These are phyloP conservation scores for Castor canadensis DNA, from an alignment of 2,113 vertebrate species.

Conservation along the genomic window DNA sequence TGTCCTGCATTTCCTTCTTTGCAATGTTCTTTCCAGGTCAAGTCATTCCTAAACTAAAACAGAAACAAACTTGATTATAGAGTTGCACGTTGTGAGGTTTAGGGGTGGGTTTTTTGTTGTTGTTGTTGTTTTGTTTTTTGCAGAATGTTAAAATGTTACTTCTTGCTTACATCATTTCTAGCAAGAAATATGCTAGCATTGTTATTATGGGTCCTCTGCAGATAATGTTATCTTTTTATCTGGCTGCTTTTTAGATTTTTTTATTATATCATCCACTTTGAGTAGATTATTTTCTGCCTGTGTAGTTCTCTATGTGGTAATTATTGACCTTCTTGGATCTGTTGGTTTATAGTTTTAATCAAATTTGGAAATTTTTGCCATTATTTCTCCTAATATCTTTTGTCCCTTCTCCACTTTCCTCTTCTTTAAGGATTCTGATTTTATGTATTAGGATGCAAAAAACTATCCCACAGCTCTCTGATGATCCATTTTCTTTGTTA, in stretches of 20 bases:
- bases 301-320: not conserved
- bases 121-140: not conserved
- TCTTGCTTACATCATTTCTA: not conserved
- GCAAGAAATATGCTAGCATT: not conserved
- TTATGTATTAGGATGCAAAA: accelerated
- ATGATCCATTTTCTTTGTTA: not conserved
- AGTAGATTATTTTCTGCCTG: not conserved
- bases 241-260: not conserved
- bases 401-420: not conserved
- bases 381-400: not conserved
- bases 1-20: not conserved
- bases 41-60: not conserved
- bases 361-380: not conserved
- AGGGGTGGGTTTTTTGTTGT: too few species aligned
- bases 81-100: not conserved
- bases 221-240: not conserved
- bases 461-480: not conserved
- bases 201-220: not conserved
- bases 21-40: not conserved
- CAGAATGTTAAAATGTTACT: not conserved
- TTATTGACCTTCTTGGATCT: not conserved
- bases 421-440: not conserved
- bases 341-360: not conserved
- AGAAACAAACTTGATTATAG: not conserved
- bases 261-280: not conserved